Base-by-base conservation (phyloP, 1,140 invertebrate genomes). In the Adoxophyes honmai region DNA sequence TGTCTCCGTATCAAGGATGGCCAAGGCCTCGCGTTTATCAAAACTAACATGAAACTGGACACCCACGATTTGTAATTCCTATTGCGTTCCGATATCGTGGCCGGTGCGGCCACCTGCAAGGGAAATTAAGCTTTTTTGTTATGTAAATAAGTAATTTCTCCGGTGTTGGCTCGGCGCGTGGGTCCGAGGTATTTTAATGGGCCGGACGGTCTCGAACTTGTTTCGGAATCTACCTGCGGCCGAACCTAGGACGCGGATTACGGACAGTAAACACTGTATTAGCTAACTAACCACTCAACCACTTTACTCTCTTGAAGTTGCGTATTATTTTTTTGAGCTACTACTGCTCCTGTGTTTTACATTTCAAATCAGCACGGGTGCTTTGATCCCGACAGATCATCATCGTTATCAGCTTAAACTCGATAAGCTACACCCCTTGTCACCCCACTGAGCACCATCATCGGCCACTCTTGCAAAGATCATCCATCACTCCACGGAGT, bases 101-200 rank as follows among this genome's bases (percentile, higher is more conserved):
- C 21, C 21, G 6, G 21, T 28, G 21, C n/a, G n/a, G n/a, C 39
- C 37, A 44, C 39, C 39, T 44, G 15, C 54, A 34, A 18, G 11
- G 1, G 8, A 62, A 58, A 57, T 36, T 56, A 36, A 36, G 52
- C 53, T 39, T 57, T 59, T 61, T 34, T 14, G 1, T 42, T 15
- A 36, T 51, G 10, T 36, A 13, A 37, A 59, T 60, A 62, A 59
- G 37, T 48, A 44, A 48, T 13, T 42, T 57, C 59, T 66, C 57
- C 18, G 56, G 33, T 16, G 28, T 9, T 4, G 13, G 34, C 48
- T 60, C 10, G 14, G 57, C 51, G 63, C 63, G 67, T 69, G 60
- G 67, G 63, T 35, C 38, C 53, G 34, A 52, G 63, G 67, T 66
- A 66, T 66, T 66, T 69, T 69, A 69, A 69, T 69, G 60, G 67